Percentiles rank a stretch among this genome's conserved stretches.
phyloP scores from a whole-genome alignment of 2,797 vertebrate species.

The Pitangus sulphuratus region DNA sequence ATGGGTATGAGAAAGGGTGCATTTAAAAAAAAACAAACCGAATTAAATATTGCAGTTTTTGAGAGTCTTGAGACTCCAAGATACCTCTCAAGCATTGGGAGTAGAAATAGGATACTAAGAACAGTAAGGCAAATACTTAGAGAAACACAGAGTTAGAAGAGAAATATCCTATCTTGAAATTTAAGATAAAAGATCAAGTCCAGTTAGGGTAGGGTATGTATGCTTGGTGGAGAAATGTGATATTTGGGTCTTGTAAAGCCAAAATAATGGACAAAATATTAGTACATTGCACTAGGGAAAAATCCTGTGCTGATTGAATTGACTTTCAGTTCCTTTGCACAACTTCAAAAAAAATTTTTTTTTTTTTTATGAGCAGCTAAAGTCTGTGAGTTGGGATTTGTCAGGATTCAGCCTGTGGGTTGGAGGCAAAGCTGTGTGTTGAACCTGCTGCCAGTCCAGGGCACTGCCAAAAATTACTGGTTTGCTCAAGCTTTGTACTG shows the following conservation, averaged over 20 bases:
- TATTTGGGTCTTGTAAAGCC: background rate
- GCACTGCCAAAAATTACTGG: background rate
- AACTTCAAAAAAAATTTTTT: background rate
- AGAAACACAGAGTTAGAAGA: background rate
- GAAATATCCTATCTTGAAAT: background rate
- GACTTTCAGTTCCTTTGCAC: background rate
- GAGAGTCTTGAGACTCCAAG: background rate
- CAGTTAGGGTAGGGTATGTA: background rate
- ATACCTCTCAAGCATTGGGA: background rate
- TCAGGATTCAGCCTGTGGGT: background rate
- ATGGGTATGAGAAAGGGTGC: background rate
- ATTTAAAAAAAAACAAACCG: background rate
- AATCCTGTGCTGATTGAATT: background rate
- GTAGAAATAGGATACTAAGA: background rate
- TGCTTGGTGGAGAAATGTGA: background rate
- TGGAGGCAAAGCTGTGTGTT: background rate
- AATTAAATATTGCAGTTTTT: background rate
- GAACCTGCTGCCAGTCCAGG: background rate
- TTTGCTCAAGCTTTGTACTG: background rate
- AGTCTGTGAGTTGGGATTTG: background rate
- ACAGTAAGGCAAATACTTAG: background rate
- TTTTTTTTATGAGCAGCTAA: background rate
- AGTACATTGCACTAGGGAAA: background rate
- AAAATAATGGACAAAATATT: background rate
- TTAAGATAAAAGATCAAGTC: background rate